Evolutionary conservation across 2,797 vertebrate species (phyloP).

Genomic region (Glyptemys insculpta): DNA sequence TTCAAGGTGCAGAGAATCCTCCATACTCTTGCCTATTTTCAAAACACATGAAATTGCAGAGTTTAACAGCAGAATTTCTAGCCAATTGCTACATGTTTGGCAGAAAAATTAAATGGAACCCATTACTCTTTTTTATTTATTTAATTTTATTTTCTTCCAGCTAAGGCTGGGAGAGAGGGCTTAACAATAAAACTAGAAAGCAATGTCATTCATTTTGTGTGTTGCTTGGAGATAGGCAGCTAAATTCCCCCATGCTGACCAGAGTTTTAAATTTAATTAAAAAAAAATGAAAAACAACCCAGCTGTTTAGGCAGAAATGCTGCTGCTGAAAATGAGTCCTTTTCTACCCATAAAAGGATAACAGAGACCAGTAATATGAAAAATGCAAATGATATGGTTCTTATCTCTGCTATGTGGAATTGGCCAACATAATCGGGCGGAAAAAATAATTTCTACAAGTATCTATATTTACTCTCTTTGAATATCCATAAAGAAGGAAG

Average conservation of each 20-base stretch:
- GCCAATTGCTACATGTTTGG: not conserved
- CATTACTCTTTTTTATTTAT: not conserved
- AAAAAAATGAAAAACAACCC: not conserved
- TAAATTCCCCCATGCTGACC: constrained; percentile 16
- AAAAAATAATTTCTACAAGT: constrained; percentile 53
- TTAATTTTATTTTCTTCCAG: not conserved
- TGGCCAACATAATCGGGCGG: constrained; percentile 43
- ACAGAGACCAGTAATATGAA: constrained; percentile 50
- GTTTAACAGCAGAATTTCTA: not conserved
- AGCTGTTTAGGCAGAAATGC: not conserved
- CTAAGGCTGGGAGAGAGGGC: not conserved
- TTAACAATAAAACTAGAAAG: constrained; percentile 54
- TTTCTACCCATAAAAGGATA: not conserved
- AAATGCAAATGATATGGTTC: constrained; percentile 5
- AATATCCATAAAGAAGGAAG: constrained; percentile 20
- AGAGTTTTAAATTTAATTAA: constrained; percentile 42
- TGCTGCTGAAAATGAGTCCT: not conserved
- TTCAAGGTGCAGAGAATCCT: too few relatives aligned
- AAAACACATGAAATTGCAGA: not conserved
- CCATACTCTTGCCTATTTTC: not conserved
- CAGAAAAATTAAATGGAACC: not conserved
- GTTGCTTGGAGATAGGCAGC: not conserved
- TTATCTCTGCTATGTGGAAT: constrained; percentile 59
- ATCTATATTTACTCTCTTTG: not conserved
- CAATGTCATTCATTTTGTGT: not conserved